Evolutionary conservation across 2,888 invertebrate species (phyloP), one percentile per base, ranked within the genome.

Genomic region (Acrobeloides nanus): DNA sequence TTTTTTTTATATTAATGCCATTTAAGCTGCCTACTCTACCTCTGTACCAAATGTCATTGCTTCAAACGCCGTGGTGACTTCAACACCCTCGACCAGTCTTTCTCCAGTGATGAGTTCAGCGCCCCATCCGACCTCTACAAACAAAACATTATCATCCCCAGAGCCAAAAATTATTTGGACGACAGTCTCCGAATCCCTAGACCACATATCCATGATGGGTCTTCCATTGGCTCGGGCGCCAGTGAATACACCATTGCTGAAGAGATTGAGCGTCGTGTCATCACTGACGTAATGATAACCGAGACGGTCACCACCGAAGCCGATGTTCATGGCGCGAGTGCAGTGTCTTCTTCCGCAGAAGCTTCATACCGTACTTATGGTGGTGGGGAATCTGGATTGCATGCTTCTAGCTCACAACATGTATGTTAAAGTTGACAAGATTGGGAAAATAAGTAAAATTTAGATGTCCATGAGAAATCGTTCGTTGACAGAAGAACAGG

Each of bases 101-200:
- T 62, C 2, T 64, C 64, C 20, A 65, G 63, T 17, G 68, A 66
- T 38, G 62, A 57, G 31, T 35, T 53, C 39, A 53, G 44, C 6
- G n/a, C n/a, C n/a, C n/a, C n/a, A n/a, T n/a, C n/a, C n/a, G 70
- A 70, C 23, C 49, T 66, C 31, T 74, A 74, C 51, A 64, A 68
- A 46, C 70, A 66, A 3, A 68, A 68, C 31, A 48, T 68, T 34
- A 69, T 68, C 21, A 73, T 73, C 46, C 73, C 73, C 8, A 59
- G 73, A 24, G 70, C 73, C 2, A 73, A 74, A 41, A 52, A 51
- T 24, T 69, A 71, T 39, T 49, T 71, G 24, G 61, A 64, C 24
- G 63, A 68, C 24, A 63, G 55, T 3, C 46, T 73, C 17, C 55
- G 65, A 24, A 73, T 73, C 38, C 73, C 73, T 2, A 54, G 73